Percentiles rank a stretch among this genome's conserved stretches.
phyloP scores from a whole-genome alignment of 2,797 vertebrate species.

The Phrynocephalus vlangalii region DNA sequence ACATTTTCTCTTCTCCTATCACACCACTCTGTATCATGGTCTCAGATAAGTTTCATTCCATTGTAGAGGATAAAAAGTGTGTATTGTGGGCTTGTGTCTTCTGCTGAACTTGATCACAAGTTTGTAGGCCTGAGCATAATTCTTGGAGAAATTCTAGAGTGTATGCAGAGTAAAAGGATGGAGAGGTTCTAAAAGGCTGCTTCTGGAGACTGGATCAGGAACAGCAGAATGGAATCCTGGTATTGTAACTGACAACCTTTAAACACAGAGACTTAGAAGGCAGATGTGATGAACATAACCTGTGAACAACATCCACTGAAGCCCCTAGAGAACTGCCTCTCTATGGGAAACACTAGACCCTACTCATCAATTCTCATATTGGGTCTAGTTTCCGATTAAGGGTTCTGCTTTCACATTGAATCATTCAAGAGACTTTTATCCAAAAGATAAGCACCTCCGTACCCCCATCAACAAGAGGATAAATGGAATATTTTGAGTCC shows the following conservation, averaged over 20 bases:
- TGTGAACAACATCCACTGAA: neutral
- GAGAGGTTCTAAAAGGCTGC: neutral
- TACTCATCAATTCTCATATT: too few relatives aligned
- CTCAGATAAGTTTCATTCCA: too few relatives aligned
- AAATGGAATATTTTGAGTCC: neutral
- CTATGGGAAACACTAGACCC: neutral
- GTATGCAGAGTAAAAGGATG: neutral
- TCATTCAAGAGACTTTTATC: too few relatives aligned
- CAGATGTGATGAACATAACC: neutral
- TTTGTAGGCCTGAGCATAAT: neutral
- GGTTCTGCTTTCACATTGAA: too few relatives aligned
- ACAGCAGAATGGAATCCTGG: neutral
- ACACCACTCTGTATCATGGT: neutral
- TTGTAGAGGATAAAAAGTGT: neutral
- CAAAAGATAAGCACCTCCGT: too few relatives aligned
- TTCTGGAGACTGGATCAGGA: neutral
- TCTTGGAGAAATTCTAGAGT: slow-evolving; percentile 7
- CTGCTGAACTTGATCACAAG: neutral
- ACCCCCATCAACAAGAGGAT: too few relatives aligned
- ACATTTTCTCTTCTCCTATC: neutral
- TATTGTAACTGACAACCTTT: neutral
- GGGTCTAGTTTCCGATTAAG: too few relatives aligned
- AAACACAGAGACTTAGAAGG: neutral
- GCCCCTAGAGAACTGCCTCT: neutral
- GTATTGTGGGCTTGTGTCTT: neutral